phyloP scores from a whole-genome alignment of 2,113 vertebrate species.

The Catharus fuscescens region DNA sequence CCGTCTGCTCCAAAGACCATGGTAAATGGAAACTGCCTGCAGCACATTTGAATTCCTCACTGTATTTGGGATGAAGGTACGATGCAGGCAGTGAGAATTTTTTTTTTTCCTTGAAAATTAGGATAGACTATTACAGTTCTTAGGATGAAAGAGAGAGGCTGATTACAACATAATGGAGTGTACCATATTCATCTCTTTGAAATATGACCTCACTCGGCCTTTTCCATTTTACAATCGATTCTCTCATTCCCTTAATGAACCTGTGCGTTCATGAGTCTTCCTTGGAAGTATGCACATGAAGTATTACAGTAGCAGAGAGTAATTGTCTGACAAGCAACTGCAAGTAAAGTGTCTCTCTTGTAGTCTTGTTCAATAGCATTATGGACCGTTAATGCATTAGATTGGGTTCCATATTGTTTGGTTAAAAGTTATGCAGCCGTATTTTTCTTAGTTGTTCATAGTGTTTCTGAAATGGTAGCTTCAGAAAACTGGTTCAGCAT shows the following conservation, averaged over 20 bases:
- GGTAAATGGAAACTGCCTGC: conserved; percentile 71
- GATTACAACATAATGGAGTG: conserved; percentile 89
- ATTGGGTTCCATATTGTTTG: conserved; percentile 65
- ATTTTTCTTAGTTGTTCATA: conserved; percentile 11
- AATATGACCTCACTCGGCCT: conserved; percentile 83
- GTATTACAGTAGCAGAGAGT: conserved; percentile 78
- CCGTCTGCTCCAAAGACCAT: conserved; percentile 67
- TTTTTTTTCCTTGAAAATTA: conserved; percentile 69
- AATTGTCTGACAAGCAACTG: conserved; percentile 81
- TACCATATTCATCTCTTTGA: conserved; percentile 85
- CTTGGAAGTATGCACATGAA: conserved; percentile 80
- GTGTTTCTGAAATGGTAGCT: conserved; percentile 31
- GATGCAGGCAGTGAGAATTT: conserved; percentile 37
- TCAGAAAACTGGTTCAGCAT: background rate
- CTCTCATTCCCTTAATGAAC: conserved; percentile 86
- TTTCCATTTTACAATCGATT: conserved; percentile 86
- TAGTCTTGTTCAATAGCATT: conserved; percentile 83
- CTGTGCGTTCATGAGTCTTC: conserved; percentile 78
- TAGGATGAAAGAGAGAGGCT: conserved; percentile 81
- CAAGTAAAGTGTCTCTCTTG: conserved; percentile 80
- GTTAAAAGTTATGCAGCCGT: conserved; percentile 60
- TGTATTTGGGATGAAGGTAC: conserved; percentile 58
- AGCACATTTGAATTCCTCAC: conserved; percentile 57
- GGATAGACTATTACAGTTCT: conserved; percentile 79
- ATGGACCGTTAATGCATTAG: conserved; percentile 78